phyloP scores from a whole-genome alignment of 2,797 vertebrate species.

The Trachops cirrhosus region DNA sequence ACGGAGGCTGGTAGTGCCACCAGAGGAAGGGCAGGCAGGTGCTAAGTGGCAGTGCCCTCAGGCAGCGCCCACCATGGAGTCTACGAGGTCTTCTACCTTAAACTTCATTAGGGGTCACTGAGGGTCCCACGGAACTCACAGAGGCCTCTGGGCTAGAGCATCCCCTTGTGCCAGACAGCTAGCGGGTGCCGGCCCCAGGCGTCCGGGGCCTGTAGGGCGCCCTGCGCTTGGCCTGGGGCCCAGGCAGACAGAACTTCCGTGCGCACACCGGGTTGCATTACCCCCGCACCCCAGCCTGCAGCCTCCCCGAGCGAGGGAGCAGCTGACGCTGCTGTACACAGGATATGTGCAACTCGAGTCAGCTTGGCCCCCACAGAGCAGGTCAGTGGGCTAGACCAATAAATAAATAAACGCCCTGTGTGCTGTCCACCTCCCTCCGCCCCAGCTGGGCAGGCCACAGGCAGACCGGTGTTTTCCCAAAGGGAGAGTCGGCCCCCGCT shows the following conservation, averaged over 20 bases:
- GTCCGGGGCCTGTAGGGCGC: not conserved
- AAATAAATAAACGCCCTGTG: slow-evolving; percentile 30
- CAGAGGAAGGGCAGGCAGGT: too few relatives aligned
- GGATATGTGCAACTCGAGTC: not conserved
- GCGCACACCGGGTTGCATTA: not conserved
- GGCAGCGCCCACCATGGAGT: accelerated
- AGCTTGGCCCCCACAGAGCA: not conserved
- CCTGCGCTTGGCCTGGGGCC: not conserved
- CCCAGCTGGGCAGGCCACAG: not conserved
- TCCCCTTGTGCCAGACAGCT: not conserved
- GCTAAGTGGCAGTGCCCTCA: too few relatives aligned
- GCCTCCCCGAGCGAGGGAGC: not conserved
- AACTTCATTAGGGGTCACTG: not conserved
- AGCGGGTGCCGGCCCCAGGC: not conserved
- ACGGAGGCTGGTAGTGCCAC: not conserved
- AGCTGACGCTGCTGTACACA: not conserved
- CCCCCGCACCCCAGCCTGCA: not conserved
- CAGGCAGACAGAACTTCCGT: not conserved
- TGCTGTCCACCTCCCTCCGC: not conserved
- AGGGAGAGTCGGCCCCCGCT: not conserved
- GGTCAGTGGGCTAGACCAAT: slow-evolving; percentile 55
- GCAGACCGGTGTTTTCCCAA: not conserved
- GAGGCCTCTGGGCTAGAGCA: not conserved
- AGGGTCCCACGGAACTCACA: not conserved
- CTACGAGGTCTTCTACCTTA: not conserved